Conservation (phyloP, 2,888 invertebrate genomes). For the Herminia tarsipennalis region DNA sequence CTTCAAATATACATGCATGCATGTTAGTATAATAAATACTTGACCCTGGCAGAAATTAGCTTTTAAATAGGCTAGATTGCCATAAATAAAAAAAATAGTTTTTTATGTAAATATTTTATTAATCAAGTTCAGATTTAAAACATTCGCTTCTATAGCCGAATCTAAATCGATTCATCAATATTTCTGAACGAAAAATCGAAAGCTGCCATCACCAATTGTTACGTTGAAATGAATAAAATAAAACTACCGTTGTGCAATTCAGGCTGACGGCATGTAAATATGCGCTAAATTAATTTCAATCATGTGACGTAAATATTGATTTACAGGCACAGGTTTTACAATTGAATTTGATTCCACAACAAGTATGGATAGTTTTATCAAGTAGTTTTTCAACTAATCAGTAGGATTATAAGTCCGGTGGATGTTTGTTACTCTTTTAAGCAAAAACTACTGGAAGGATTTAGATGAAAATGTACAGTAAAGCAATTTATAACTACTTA, state of each 20-base stretch:
- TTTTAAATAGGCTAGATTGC: too few relatives aligned
- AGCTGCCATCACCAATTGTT: constrained; percentile 19
- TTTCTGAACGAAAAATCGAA: constrained; percentile 19
- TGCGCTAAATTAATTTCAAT: constrained; percentile 38
- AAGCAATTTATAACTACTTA: too few relatives aligned
- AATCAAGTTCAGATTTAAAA: constrained; percentile 1
- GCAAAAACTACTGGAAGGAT: too few relatives aligned
- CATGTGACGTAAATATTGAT: constrained; percentile 36
- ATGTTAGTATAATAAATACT: too few relatives aligned
- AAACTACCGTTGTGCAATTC: constrained; percentile 19
- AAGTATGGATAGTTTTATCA: constrained; percentile 8
- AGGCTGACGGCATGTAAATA: constrained; percentile 20
- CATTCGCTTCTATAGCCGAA: neutral
- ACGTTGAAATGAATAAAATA: constrained; percentile 32
- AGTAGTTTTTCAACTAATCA: too few relatives aligned
- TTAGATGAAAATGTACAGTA: too few relatives aligned
- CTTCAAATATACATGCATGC: too few relatives aligned
- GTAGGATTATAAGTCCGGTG: too few relatives aligned
- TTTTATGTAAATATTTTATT: constrained; percentile 3
- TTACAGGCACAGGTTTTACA: constrained; percentile 21
- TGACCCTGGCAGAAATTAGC: too few relatives aligned
- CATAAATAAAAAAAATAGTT: too few relatives aligned
- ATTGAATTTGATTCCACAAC: constrained; percentile 22
- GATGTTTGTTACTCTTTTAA: too few relatives aligned
- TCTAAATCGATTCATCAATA: constrained; percentile 26